Evolutionary conservation across 2,797 vertebrate species (phyloP).

Genomic region (Corythornis leucogaster): DNA sequence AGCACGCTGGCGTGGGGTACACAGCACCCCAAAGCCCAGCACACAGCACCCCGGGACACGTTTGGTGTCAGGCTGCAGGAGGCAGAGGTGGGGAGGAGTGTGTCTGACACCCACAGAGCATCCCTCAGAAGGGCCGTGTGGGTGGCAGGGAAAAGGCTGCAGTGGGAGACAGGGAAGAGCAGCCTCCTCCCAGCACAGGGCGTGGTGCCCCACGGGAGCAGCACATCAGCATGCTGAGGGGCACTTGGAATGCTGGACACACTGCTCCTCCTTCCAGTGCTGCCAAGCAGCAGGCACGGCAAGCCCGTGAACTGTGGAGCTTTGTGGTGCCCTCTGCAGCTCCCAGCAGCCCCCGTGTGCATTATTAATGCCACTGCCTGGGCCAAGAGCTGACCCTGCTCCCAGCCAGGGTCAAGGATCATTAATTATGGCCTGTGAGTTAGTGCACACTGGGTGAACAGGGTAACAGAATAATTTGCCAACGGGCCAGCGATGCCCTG

Average conservation of each 20-base stretch:
- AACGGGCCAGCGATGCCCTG: not conserved
- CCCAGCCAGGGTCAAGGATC: not conserved
- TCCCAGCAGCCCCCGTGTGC: not conserved
- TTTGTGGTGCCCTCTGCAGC: not conserved
- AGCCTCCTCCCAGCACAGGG: not conserved
- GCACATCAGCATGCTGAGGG: not conserved
- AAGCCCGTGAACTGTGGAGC: not conserved
- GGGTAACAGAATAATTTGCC: not conserved
- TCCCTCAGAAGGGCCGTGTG: not conserved
- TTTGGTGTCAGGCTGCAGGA: not conserved
- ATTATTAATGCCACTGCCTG: not conserved
- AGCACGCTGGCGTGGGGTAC: fast-evolving
- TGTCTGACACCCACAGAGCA: not conserved
- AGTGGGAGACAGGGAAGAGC: not conserved
- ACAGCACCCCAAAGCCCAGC: not conserved
- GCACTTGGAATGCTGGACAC: not conserved
- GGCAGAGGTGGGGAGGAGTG: not conserved
- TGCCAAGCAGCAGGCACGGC: not conserved
- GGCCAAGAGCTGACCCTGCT: not conserved
- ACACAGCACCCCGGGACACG: not conserved
- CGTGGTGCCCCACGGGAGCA: not conserved
- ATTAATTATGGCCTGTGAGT: not conserved
- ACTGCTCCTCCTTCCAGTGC: not conserved
- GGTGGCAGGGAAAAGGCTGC: not conserved
- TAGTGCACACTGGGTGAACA: not conserved